Conservation (phyloP, 1,140 invertebrate species). For the Drosophila serrata region DNA sequence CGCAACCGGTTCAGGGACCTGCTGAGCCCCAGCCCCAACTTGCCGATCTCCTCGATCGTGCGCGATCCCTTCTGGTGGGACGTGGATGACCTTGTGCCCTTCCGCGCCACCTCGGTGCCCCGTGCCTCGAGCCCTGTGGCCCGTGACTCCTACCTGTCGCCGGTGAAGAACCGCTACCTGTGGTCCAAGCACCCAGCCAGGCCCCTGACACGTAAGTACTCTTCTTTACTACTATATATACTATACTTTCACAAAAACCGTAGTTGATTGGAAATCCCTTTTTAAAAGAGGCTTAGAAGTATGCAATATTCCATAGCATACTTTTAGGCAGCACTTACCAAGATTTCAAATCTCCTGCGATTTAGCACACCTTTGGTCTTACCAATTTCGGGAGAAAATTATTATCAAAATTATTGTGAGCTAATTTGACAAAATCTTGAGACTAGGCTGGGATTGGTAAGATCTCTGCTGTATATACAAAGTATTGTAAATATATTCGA, state of each 20-base stretch:
- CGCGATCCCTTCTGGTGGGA: slow-evolving; percentile 95
- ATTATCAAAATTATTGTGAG: background rate
- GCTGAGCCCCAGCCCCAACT: slow-evolving; percentile 90
- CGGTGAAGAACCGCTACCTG: slow-evolving; percentile 94
- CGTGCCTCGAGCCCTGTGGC: slow-evolving; percentile 88
- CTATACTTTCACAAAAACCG: background rate
- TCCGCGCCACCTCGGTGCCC: slow-evolving; percentile 88
- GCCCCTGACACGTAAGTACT: slow-evolving; percentile 90
- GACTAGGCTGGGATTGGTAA: slow-evolving; percentile 24
- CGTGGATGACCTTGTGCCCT: slow-evolving; percentile 91
- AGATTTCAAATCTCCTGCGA: background rate
- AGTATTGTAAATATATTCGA: slow-evolving; percentile 37
- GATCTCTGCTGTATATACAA: slow-evolving; percentile 34
- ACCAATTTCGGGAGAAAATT: slow-evolving; percentile 21
- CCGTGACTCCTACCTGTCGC: slow-evolving; percentile 94
- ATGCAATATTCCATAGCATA: background rate
- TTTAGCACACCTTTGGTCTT: slow-evolving; percentile 11
- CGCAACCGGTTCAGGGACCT: slow-evolving; percentile 90
- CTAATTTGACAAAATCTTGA: background rate
- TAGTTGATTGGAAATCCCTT: background rate
- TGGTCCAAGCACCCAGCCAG: slow-evolving; percentile 95
- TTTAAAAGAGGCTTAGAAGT: background rate
- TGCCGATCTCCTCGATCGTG: slow-evolving; percentile 91
- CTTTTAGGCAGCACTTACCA: background rate
- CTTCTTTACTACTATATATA: too few relatives aligned